A percentile compares a stretch with the other conserved stretches of the same genome.
phyloP scores from a whole-genome alignment of 1,140 invertebrate species.

The Odontomachus brunneus region DNA sequence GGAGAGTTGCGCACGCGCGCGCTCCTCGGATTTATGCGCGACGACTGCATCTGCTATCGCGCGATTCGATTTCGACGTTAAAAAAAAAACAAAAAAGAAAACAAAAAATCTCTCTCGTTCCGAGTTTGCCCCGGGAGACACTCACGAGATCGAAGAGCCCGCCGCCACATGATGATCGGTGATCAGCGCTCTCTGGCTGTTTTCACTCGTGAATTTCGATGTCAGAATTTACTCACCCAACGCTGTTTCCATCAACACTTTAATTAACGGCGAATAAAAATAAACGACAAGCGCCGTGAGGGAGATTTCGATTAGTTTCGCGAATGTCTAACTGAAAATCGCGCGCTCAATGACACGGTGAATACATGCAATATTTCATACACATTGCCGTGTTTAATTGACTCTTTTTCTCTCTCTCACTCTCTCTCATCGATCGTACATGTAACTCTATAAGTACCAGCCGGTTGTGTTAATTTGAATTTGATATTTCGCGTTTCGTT shows the following conservation, averaged over 20 bases:
- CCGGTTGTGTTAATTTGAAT: no score
- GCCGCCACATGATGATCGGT: background rate
- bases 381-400: no score
- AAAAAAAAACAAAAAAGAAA: slow-evolving; percentile 21
- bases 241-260: background rate
- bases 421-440: no score
- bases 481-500: no score
- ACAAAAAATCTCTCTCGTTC: background rate
- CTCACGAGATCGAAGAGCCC: slow-evolving; percentile 5
- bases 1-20: slow-evolving; percentile 4
- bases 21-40: slow-evolving; percentile 26
- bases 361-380: no score
- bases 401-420: no score
- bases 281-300: no score
- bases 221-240: background rate
- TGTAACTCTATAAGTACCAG: no score
- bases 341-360: no score
- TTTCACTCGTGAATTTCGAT: slow-evolving; percentile 4
- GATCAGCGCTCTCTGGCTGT: slow-evolving; percentile 2
- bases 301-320: no score
- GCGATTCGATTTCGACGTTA: slow-evolving; percentile 31
- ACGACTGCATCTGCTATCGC: slow-evolving; percentile 29
- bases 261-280: background rate
- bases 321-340: no score
- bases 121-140: slow-evolving; percentile 6